These are phyloP conservation scores for Tor tambroides DNA, from an alignment of 2,113 vertebrate species.

Conservation along the genomic window DNA sequence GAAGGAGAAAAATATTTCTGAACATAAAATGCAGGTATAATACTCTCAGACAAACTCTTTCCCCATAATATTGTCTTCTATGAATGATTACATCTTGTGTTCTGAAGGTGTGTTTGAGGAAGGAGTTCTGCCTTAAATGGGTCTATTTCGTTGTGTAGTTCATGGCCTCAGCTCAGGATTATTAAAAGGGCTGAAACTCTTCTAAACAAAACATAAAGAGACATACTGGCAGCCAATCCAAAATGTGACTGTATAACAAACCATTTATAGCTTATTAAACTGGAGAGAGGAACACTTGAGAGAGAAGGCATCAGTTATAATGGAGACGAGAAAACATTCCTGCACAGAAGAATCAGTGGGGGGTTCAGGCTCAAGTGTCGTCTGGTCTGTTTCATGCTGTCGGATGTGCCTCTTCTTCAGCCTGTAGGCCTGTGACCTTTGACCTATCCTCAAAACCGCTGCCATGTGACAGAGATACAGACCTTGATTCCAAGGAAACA, in stretches of 20 bases:
- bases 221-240: slow-evolving; percentile 65
- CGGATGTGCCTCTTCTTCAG: slow-evolving; percentile 58
- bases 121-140: slow-evolving; percentile 43
- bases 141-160: slow-evolving; percentile 16
- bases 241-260: slow-evolving; percentile 66
- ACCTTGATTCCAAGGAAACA: slow-evolving; percentile 68
- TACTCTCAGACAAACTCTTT: neutral
- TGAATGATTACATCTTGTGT: neutral
- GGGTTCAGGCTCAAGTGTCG: slow-evolving; percentile 49
- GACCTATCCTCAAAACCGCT: slow-evolving; percentile 52
- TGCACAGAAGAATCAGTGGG: neutral
- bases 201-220: slow-evolving; percentile 69
- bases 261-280: slow-evolving; percentile 70
- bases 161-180: slow-evolving; percentile 6
- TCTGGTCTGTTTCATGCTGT: slow-evolving; percentile 62
- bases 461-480: slow-evolving; percentile 64
- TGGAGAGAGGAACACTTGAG: neutral
- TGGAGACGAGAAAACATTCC: neutral
- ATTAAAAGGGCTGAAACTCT: slow-evolving; percentile 57
- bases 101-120: neutral
- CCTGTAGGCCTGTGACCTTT: slow-evolving; percentile 52
- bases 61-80: neutral
- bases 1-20: too few relatives aligned
- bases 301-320: slow-evolving; percentile 50
- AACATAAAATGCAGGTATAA: neutral